These are phyloP conservation scores for Euzetes globulus DNA, from an alignment of 2,888 invertebrate species.

Conservation along the genomic window DNA sequence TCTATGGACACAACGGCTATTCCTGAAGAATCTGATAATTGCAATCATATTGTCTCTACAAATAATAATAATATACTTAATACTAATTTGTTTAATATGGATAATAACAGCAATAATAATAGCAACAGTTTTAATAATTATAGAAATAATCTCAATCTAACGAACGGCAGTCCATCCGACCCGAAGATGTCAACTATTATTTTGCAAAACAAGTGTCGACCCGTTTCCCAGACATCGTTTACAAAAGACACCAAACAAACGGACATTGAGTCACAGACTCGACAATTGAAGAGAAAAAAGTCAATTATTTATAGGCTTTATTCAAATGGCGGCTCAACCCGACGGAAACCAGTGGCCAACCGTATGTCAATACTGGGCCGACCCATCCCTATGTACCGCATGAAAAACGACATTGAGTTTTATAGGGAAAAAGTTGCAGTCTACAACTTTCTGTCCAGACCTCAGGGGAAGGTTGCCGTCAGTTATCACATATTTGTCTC, in stretches of 20 bases:
- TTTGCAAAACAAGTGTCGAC: not conserved
- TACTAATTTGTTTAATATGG: not conserved
- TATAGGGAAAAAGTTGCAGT: constrained; percentile 9
- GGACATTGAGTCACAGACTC: not conserved
- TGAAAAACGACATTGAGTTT: not conserved
- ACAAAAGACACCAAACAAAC: too few relatives aligned
- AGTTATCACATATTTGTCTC: constrained; percentile 22
- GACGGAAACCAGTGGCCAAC: not conserved
- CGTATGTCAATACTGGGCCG: constrained; percentile 28
- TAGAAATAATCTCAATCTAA: not conserved
- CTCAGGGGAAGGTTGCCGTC: constrained; percentile 3
- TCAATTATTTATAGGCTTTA: not conserved
- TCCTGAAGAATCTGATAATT: not conserved
- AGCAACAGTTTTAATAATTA: not conserved
- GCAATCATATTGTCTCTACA: too few relatives aligned
- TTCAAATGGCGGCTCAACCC: not conserved
- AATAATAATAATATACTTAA: not conserved
- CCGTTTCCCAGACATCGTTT: too few relatives aligned
- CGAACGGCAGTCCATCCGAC: not conserved
- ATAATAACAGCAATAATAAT: not conserved
- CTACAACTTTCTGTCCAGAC: constrained; percentile 30
- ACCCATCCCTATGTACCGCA: constrained; percentile 3
- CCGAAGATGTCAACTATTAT: not conserved
- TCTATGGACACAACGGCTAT: not conserved
- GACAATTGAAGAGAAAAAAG: constrained; percentile 1